A percentile compares a stretch with the other conserved stretches of the same genome.
phyloP scores from a whole-genome alignment of 92 coral and sea anemone genomes.

The Micromussa lordhowensis region DNA sequence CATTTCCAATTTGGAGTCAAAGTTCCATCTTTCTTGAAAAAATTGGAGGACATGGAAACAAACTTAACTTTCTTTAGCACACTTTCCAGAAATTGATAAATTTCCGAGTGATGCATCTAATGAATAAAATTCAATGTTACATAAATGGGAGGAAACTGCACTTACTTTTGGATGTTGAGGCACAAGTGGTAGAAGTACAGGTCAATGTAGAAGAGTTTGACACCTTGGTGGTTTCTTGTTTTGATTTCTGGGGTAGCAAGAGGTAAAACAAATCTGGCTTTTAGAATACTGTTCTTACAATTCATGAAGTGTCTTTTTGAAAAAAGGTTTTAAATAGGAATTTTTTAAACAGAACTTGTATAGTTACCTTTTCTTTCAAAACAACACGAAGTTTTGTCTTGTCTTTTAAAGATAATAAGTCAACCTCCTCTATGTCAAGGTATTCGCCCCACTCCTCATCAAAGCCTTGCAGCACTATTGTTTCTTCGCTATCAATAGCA shows the following conservation, averaged over 20 bases:
- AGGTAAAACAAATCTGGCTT: slow-evolving; percentile 4
- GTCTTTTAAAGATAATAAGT: slow-evolving; percentile 28
- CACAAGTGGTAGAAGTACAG: slow-evolving; percentile 18
- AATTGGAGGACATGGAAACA: neutral
- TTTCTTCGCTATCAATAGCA: too few relatives aligned
- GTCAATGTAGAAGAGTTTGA: neutral
- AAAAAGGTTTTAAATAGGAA: neutral
- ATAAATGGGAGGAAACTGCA: slow-evolving; percentile 5
- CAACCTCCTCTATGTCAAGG: too few relatives aligned
- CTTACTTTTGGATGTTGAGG: slow-evolving; percentile 13
- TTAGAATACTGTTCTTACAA: slow-evolving; percentile 9
- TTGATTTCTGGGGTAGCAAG: neutral
- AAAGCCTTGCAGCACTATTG: too few relatives aligned
- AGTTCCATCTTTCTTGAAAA: neutral
- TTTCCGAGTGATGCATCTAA: too few relatives aligned
- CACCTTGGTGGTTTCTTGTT: neutral
- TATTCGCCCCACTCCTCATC: too few relatives aligned
- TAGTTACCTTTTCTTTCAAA: slow-evolving; percentile 9
- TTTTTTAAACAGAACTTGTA: neutral
- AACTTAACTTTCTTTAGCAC: too few relatives aligned
- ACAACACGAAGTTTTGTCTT: slow-evolving; percentile 24
- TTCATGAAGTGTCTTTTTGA: neutral
- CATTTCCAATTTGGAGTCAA: neutral
- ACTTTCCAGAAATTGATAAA: too few relatives aligned
- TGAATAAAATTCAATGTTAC: slow-evolving; percentile 4